Conservation (phyloP, 2,888 invertebrate genomes). For the Pseudococcus longispinus region DNA sequence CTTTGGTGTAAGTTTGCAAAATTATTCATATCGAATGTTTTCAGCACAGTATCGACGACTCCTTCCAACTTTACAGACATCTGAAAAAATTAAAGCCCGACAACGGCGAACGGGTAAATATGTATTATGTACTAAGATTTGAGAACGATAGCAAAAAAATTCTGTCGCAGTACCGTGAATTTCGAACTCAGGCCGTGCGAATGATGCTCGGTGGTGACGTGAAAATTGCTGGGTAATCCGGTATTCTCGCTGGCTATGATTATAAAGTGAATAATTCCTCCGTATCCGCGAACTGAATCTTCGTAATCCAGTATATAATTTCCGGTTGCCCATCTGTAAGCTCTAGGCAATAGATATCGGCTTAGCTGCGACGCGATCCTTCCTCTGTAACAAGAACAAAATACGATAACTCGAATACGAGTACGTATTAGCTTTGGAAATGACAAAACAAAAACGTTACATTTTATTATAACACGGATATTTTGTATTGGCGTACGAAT, state of each 20-base stretch:
- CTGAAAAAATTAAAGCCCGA: constrained; percentile 53
- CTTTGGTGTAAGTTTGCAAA: constrained; percentile 53
- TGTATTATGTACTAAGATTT: no score
- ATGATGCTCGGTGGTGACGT: constrained; percentile 68
- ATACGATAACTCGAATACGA: not conserved
- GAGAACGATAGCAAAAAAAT: no score
- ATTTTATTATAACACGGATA: constrained; percentile 73
- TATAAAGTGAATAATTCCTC: constrained; percentile 69
- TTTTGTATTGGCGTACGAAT: constrained; percentile 72
- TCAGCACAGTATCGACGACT: constrained; percentile 57
- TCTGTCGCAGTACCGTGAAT: constrained; percentile 42
- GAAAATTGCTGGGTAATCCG: constrained; percentile 71
- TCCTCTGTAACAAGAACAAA: constrained; percentile 38
- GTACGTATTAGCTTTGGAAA: not conserved
- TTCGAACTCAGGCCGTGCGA: constrained; percentile 65
- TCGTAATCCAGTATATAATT: constrained; percentile 76
- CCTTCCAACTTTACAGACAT: constrained; percentile 60
- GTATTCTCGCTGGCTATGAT: constrained; percentile 72
- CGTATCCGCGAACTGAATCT: constrained; percentile 70
- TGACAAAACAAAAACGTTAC: constrained; percentile 63
- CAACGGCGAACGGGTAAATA: no score
- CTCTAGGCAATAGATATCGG: constrained; percentile 66
- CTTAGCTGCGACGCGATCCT: constrained; percentile 67
- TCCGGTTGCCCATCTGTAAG: constrained; percentile 70
- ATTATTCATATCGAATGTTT: constrained; percentile 54